Base-by-base conservation (phyloP, 2,797 vertebrate genomes). In the Cryptoblepharus egeriae region DNA sequence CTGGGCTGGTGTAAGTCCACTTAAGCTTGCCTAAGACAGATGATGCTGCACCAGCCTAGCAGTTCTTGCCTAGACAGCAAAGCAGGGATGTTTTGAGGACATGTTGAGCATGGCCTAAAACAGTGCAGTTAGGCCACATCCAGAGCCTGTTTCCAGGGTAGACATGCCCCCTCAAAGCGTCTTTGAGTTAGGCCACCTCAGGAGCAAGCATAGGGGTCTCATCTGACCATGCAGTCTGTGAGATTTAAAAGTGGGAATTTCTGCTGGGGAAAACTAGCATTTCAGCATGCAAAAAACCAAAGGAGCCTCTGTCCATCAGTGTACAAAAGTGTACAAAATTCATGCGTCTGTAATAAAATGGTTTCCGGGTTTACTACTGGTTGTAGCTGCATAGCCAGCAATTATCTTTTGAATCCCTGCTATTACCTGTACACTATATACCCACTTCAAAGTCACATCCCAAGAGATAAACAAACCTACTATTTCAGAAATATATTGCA, bases 381-480 rank as follows among this genome's bases (percentile, higher is more conserved):
- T n/a, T 45, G 45, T 2, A 70, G 32, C 4, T 22, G 20, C 22
- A 79, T 77, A 82, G 32, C 11, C 80, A 86, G 32, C 8, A 35
- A 26, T 39, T 81, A 6, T 10, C 52, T 30, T 76, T 68, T 26
- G 80, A 86, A 52, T 69, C 65, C 16, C 42, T 55, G 45, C 12
- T 55, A 55, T 71, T 83, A 60, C 20, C 1, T 64, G 60, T 75
- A 39, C 11, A 82, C 75, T 67, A 4, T 0, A 22, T 73, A 30
- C 37, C 26, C 88, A 71, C 61, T 91, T 88, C 71, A 84, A 87
- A 84, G 64, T 13, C 71, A 75, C 20, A 76, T 26, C 67, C 85
- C 26, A 77, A 86, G 20, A 80, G 28, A 84, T 58, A 67, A 78
- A 79, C 55, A 87, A 26, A 20, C n/a, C 24, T 10, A 32, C 1